These are phyloP conservation scores for Bubo blakistoni DNA, from an alignment of 2,113 vertebrate species.

Conservation along the genomic window DNA sequence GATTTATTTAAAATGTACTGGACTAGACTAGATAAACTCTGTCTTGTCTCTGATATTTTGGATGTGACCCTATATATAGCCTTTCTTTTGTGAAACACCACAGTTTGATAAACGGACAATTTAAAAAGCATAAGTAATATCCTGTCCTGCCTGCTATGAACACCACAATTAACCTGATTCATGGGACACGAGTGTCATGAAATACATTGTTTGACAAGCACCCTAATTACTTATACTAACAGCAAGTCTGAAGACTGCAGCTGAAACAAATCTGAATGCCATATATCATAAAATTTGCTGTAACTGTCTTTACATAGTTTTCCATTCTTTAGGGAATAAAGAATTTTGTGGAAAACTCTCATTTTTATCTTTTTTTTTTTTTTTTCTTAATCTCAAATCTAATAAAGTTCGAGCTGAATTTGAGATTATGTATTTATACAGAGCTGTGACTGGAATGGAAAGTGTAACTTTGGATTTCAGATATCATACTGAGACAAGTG, in stretches of 20 bases:
- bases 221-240: background rate
- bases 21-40: background rate
- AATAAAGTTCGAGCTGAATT: background rate
- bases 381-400: background rate
- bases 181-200: background rate
- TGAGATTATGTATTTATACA: background rate
- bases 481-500: background rate
- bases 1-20: background rate
- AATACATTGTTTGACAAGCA: conserved; percentile 9
- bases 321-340: background rate
- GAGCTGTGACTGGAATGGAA: background rate
- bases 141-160: background rate
- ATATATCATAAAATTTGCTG: background rate
- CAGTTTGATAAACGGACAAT: background rate
- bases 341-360: background rate
- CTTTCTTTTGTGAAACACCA: background rate
- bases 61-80: background rate
- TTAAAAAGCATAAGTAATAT: background rate
- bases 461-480: background rate
- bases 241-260: background rate
- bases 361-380: background rate
- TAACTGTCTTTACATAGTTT: background rate
- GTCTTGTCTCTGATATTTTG: background rate
- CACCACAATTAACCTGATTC: conserved; percentile 11
- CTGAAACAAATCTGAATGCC: background rate